Evolutionary conservation across 2,888 invertebrate species (phyloP).

Genomic region (Invenusta paracnida): DNA sequence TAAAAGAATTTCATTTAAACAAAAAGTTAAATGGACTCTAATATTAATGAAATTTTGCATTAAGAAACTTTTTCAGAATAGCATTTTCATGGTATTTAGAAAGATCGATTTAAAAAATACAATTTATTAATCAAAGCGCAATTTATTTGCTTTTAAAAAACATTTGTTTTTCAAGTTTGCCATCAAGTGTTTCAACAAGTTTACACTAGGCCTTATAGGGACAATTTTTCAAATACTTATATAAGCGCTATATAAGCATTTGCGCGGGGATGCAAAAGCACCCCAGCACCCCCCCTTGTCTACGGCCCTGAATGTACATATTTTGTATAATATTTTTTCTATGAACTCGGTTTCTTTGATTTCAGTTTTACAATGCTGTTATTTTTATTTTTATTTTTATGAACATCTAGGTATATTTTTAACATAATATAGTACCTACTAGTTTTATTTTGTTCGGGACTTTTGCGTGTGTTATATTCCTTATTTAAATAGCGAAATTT

Average conservation of each 20-base stretch:
- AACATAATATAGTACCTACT: no score
- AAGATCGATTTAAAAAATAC: background rate
- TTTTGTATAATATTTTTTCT: no score
- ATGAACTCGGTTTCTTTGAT: no score
- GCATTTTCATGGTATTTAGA: background rate
- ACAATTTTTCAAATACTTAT: background rate
- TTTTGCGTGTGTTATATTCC: no score
- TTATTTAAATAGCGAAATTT: no score
- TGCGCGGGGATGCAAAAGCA: background rate
- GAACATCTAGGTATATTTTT: no score
- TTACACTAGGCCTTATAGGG: background rate
- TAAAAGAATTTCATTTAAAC: background rate
- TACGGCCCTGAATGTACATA: background rate
- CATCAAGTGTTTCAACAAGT: background rate
- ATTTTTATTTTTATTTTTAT: no score
- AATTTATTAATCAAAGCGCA: background rate
- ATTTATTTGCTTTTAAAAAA: background rate
- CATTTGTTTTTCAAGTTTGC: background rate
- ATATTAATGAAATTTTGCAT: background rate
- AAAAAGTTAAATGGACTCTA: background rate
- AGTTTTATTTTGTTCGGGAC: no score
- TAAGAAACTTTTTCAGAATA: background rate
- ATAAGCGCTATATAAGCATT: background rate
- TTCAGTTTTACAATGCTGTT: no score
- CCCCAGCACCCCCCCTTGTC: background rate